These are phyloP conservation scores for Tichodroma muraria DNA, from an alignment of 2,113 vertebrate species.

Conservation along the genomic window DNA sequence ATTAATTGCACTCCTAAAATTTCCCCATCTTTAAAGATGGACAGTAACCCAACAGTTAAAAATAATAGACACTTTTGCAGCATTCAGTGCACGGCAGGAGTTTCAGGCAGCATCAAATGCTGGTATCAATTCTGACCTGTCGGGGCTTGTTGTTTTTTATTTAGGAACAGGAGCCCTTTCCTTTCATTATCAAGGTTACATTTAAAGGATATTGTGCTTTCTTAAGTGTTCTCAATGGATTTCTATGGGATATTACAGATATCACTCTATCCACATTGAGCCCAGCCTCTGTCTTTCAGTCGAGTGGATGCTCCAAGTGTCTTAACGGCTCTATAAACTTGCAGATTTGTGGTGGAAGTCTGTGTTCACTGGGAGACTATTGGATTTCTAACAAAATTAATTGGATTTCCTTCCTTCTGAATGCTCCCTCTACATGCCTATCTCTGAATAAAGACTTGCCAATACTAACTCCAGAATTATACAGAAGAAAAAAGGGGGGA, in stretches of 20 bases:
- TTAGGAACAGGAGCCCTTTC: slow-evolving; percentile 37
- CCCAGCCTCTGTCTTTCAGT: background rate
- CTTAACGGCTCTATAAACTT: slow-evolving; percentile 30
- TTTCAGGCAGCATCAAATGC: slow-evolving; percentile 5
- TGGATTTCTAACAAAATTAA: slow-evolving; percentile 48
- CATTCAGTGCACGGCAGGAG: background rate
- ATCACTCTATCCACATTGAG: slow-evolving; percentile 8
- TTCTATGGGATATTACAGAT: slow-evolving; percentile 17
- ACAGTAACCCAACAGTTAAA: slow-evolving; percentile 20
- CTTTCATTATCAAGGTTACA: slow-evolving; percentile 51
- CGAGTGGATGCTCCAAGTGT: background rate
- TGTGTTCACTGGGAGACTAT: slow-evolving; percentile 4
- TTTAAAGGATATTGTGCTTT: slow-evolving; percentile 51
- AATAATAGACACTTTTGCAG: slow-evolving; percentile 28
- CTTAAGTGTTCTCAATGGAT: slow-evolving; percentile 44
- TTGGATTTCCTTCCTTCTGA: slow-evolving; percentile 40
- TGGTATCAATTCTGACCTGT: slow-evolving; percentile 20
- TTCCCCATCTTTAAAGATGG: slow-evolving; percentile 17
- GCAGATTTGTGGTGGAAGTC: slow-evolving; percentile 12
- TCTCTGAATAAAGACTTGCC: slow-evolving; percentile 31
- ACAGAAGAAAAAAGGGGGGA: background rate
- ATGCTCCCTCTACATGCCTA: background rate
- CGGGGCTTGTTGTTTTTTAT: slow-evolving; percentile 46
- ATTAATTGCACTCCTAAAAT: background rate
- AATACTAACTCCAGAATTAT: slow-evolving; percentile 37